Conservation (phyloP, 2,113 vertebrate genomes). For the Phylloscopus trochilus region DNA sequence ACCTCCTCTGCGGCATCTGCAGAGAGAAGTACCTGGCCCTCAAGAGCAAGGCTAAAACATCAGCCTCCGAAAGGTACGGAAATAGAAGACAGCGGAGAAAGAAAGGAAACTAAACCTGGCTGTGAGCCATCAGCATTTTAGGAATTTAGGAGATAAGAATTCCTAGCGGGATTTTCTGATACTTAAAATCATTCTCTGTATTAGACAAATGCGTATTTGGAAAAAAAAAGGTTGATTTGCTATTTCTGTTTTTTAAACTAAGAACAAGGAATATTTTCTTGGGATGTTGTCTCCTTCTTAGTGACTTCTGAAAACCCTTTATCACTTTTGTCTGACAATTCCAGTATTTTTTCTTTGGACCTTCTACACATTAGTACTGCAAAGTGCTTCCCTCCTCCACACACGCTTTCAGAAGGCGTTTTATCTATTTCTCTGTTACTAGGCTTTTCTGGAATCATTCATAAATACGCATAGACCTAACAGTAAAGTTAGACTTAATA, state of each 20-base stretch:
- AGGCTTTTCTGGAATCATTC: background rate
- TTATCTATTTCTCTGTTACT: background rate
- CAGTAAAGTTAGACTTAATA: background rate
- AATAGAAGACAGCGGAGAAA: background rate
- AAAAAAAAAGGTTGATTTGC: background rate
- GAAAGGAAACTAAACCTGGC: background rate
- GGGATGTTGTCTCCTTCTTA: background rate
- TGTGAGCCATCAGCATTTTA: background rate
- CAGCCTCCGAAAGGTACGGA: slow-evolving; percentile 87
- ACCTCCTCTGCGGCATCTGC: slow-evolving; percentile 90
- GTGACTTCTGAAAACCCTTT: background rate
- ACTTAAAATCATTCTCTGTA: background rate
- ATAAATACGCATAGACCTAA: background rate
- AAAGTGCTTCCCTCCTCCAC: background rate
- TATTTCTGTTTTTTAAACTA: background rate
- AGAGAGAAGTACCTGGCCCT: slow-evolving; percentile 91
- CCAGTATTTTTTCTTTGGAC: background rate
- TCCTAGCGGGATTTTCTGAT: background rate
- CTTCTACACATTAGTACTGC: background rate
- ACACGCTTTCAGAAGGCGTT: background rate
- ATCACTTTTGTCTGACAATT: background rate
- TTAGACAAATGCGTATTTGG: background rate
- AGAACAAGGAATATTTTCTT: background rate
- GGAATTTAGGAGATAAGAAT: background rate
- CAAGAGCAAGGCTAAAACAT: slow-evolving; percentile 88